phyloP scores from a whole-genome alignment of 2,113 vertebrate genomes.

The Sakesphorus luctuosus region DNA sequence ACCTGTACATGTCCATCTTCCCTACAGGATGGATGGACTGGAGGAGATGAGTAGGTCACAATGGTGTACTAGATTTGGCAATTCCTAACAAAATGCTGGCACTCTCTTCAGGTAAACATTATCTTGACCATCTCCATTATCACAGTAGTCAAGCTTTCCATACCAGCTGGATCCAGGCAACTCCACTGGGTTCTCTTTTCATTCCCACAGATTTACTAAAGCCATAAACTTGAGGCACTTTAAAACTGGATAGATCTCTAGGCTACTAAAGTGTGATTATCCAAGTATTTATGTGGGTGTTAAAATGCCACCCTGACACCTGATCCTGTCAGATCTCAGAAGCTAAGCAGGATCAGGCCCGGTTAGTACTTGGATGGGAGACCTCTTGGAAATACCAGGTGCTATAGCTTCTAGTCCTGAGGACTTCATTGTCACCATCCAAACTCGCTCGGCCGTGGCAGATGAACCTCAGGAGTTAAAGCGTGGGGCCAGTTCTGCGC shows the following conservation, averaged over 20 bases:
- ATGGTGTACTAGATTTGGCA: fast-evolving
- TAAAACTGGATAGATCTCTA: background rate
- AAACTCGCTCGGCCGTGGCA: too few relatives aligned
- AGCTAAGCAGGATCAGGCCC: too few relatives aligned
- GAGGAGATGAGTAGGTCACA: background rate
- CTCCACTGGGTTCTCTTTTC: background rate
- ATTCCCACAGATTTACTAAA: background rate
- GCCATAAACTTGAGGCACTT: background rate
- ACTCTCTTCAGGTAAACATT: background rate
- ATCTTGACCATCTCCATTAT: background rate
- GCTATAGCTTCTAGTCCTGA: too few relatives aligned
- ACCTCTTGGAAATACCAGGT: too few relatives aligned
- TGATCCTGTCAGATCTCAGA: too few relatives aligned
- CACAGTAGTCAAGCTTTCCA: background rate
- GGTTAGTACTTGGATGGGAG: too few relatives aligned
- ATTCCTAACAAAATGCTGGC: background rate
- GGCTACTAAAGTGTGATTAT: background rate
- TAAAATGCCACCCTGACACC: too few relatives aligned
- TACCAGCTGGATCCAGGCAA: background rate
- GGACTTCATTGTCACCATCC: too few relatives aligned
- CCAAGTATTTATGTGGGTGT: background rate
- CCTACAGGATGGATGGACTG: background rate
- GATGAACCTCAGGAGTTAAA: too few relatives aligned
- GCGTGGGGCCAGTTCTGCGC: too few relatives aligned
- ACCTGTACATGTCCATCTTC: background rate